Conservation (phyloP, 2,797 vertebrate genomes). For the Pangasius mekongensis region DNA sequence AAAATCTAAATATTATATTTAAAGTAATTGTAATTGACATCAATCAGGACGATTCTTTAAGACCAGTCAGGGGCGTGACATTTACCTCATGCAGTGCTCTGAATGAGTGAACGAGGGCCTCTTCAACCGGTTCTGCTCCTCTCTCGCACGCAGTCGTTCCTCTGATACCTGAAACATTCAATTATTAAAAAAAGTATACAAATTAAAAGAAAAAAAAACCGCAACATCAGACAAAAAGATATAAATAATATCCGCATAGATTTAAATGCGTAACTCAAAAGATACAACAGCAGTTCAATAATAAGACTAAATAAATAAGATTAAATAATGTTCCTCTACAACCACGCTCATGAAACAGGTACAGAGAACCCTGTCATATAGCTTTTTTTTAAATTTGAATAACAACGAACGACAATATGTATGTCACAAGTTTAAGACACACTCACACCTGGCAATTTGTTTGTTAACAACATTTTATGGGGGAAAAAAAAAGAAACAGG, state of each 20-base stretch:
- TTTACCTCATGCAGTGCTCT: conserved; percentile 81
- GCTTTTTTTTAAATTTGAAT: not conserved
- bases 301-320: not conserved
- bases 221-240: not conserved
- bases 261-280: too few species aligned
- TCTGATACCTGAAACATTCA: conserved; percentile 82
- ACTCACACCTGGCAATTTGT: not conserved
- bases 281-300: not conserved
- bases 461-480: not conserved
- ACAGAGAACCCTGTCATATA: not conserved
- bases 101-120: conserved; percentile 76
- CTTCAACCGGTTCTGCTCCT: conserved; percentile 77
- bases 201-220: not conserved
- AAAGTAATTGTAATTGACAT: not conserved
- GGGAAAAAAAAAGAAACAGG: not conserved
- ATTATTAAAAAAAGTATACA: not conserved
- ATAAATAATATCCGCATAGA: not conserved
- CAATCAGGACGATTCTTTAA: not conserved
- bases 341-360: not conserved
- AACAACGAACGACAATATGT: not conserved
- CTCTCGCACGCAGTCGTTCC: conserved; percentile 78
- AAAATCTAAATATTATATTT: not conserved
- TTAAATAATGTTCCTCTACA: not conserved
- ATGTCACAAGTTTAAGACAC: not conserved
- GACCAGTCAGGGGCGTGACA: not conserved